Base-by-base conservation (phyloP, 2,888 invertebrate species). In the Campaea margaritaria region DNA sequence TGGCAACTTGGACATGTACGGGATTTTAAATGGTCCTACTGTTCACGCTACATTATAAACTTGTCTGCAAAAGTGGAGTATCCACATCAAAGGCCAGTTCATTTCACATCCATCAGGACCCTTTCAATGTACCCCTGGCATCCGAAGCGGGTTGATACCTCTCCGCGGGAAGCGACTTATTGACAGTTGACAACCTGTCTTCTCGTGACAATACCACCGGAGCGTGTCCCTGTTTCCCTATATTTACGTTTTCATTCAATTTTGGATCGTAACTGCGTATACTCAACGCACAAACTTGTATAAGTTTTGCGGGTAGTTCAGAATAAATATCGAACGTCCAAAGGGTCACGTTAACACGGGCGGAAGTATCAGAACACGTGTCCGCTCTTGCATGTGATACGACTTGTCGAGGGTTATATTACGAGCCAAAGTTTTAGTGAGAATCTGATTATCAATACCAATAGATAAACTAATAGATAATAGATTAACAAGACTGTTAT, bases 181-280 rank as follows among this genome's bases (percentile, higher is more conserved):
- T 76, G 81, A 81, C 76, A 75, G 71, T 62, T 71, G 73, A 69
- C 70, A 72, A 63, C 61, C 54, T 52, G 63, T 68, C 56, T 58
- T 51, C 47, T 59, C 64, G 59, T 68, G 67, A 68, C 59, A 63
- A 65, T 49, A 62, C 56, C 67, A 55, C 67, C 60, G 62, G 42
- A 68, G 68, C 69, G 70, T 73, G 77, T 76, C 67, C 72, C 70
- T 62, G n/a, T 4, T 5, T 38, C 16, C 21, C 12, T 21, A 16
- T 64, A 63, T 69, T 62, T 59, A 65, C 51, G 53, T 67, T 69
- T 64, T 49, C 39, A 55, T 65, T 53, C 36, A 54, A 58, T 21
- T 41, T 14, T 62, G 44, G 50, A 69, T 71, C 57, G 12, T 72
- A 65, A 2, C 1, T 0, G n/a, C 27, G 43, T 45, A 41, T n/a